These are phyloP conservation scores for Nansenia antarctica DNA, from an alignment of 2,113 vertebrate species.

Conservation along the genomic window DNA sequence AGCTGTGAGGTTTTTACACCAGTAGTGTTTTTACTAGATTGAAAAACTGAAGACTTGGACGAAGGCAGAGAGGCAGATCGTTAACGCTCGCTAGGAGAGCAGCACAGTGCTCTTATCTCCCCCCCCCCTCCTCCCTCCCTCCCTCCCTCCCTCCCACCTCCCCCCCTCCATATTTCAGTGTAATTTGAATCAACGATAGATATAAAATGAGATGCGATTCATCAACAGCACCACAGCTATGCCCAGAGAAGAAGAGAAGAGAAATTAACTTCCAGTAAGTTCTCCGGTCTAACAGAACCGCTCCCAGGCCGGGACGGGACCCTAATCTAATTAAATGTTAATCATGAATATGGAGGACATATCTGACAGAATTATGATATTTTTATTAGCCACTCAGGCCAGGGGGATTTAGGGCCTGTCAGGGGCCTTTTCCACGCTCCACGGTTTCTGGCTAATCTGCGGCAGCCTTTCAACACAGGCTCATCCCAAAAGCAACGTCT, in stretches of 20 bases:
- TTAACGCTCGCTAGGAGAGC: no score
- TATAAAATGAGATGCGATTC: slow-evolving; percentile 53
- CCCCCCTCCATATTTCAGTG: slow-evolving; percentile 51
- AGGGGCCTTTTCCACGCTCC: slow-evolving; percentile 39
- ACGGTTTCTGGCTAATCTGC: slow-evolving; percentile 52
- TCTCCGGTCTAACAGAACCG: no score
- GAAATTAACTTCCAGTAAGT: no score
- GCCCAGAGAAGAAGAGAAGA: slow-evolving; percentile 40
- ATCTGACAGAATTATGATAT: slow-evolving; percentile 64
- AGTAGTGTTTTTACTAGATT: no score
- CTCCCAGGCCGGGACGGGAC: slow-evolving; percentile 25
- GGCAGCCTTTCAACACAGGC: slow-evolving; percentile 51
- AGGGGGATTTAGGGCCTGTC: slow-evolving; percentile 62
- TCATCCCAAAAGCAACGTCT: slow-evolving; percentile 55
- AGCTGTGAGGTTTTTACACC: no score
- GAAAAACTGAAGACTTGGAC: no score
- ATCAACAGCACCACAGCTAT: slow-evolving; percentile 31
- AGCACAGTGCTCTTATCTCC: no score
- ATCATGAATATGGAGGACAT: slow-evolving; percentile 50
- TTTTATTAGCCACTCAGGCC: slow-evolving; percentile 54
- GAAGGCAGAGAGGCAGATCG: no score
- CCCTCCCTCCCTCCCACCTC: background rate
- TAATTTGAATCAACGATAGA: slow-evolving; percentile 62
- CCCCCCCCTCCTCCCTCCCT: background rate
- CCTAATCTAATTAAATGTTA: slow-evolving; percentile 62